phyloP scores from a whole-genome alignment of 2,797 vertebrate species.

The Xenopus petersii region DNA sequence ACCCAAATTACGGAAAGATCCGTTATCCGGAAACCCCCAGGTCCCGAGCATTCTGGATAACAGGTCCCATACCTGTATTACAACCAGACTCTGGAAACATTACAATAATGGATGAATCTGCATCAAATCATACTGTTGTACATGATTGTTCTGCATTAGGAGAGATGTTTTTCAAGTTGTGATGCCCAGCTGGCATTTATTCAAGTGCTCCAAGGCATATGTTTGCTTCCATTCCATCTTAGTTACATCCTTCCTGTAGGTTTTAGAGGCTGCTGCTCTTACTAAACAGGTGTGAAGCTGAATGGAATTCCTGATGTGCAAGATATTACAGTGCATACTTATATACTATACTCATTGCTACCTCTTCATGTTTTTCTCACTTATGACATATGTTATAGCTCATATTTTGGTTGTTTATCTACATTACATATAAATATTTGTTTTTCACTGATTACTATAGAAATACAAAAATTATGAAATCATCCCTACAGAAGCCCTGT shows the following conservation, averaged over 20 bases:
- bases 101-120: too few relatives aligned
- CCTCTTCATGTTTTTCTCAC: not conserved
- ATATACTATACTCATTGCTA: constrained; percentile 16
- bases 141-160: not conserved
- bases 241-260: constrained; percentile 48
- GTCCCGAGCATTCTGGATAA: too few relatives aligned
- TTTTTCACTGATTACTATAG: not conserved
- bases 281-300: constrained; percentile 58
- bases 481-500: too few relatives aligned
- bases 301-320: constrained; percentile 53
- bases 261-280: constrained; percentile 55
- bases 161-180: constrained; percentile 29
- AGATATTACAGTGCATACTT: constrained; percentile 16
- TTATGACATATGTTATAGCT: not conserved
- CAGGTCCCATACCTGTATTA: too few relatives aligned
- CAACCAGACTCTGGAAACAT: too few relatives aligned
- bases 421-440: not conserved
- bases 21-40: too few relatives aligned
- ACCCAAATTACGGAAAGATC: too few relatives aligned
- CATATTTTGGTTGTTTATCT: not conserved
- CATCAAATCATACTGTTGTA: too few relatives aligned
- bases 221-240: constrained; percentile 46
- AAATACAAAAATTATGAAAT: too few relatives aligned
- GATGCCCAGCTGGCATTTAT: constrained; percentile 45
- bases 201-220: constrained; percentile 41